Evolutionary conservation across 2,113 vertebrate species (phyloP).

Genomic region (Oceanodroma tethys): DNA sequence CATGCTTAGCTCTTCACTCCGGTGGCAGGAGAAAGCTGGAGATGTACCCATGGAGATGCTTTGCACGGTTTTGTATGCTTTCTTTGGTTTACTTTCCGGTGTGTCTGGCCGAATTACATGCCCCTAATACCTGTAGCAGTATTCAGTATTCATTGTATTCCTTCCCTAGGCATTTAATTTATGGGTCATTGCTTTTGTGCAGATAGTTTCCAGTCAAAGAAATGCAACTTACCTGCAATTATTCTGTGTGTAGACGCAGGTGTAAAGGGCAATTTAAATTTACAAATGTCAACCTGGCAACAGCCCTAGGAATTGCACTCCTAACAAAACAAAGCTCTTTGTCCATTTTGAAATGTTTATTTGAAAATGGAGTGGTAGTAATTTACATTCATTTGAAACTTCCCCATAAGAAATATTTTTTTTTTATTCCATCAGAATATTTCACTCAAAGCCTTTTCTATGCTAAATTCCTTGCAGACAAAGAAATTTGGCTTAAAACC

Average conservation of each 20-base stretch:
- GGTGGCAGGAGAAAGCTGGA: neutral
- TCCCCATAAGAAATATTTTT: neutral
- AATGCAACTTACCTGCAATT: neutral
- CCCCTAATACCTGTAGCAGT: neutral
- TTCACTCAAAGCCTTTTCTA: neutral
- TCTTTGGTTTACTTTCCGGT: neutral
- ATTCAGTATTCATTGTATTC: neutral
- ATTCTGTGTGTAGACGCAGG: neutral
- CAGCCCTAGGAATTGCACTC: neutral
- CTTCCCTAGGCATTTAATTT: neutral
- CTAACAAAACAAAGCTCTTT: neutral
- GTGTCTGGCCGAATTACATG: neutral
- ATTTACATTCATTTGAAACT: neutral
- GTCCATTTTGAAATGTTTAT: neutral
- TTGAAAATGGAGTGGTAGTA: neutral
- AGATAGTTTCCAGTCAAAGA: neutral
- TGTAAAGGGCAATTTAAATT: neutral
- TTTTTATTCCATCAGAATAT: neutral
- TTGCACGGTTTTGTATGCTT: neutral
- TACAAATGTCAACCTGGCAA: neutral
- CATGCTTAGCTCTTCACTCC: rapidly evolving
- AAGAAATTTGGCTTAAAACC: neutral
- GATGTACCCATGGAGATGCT: neutral
- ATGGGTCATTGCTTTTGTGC: neutral
- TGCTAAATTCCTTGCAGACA: neutral